Base-by-base conservation (phyloP, 2,797 vertebrate genomes). In the Thunnus albacares region DNA sequence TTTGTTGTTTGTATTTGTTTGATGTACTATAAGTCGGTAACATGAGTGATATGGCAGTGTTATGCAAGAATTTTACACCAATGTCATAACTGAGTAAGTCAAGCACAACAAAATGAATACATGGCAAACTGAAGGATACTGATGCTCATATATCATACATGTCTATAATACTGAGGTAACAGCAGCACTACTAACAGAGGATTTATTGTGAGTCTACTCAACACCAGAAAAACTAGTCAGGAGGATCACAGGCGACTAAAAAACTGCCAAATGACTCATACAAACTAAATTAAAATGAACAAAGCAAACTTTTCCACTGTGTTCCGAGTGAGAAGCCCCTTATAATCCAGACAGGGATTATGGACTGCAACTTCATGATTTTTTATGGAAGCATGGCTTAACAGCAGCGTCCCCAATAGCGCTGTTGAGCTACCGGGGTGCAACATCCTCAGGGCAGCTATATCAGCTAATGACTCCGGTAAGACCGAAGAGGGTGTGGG, bases 231-330 rank as follows among this genome's bases (percentile, higher is more conserved):
- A 69, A 63, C 15, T 17, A 13, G 3, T 58, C 47, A 52, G 28
- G 3, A 30, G 28, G 28, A 30, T 30, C 3, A 30, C 28, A 5
- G 4, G 53, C 18, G 8, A 56, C 20, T 33, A 41, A 6, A 24
- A 52, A 7, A 8, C 33, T 38, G 8, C 45, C 52, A 51, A 33
- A 41, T 49, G 64, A 17, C 56, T 59, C 15, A 20, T 30, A 5
- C 35, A 47, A 77, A 73, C 59, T 61, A 49, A 57, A 57, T 57
- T 45, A 20, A 67, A 67, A 71, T 64, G 9, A 73, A 52, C 14
- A 8, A 52, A 70, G 56, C 33, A 1, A 81, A 76, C 55, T 62
- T 71, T 72, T 72, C 28, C 35, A 35, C 22, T 45, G 18, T 24
- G 59, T 33, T 59, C 62, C 0, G 15, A 49, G 9, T 17, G 57